Conservation (phyloP, 1,140 invertebrate genomes). For the Theocolax elegans region DNA sequence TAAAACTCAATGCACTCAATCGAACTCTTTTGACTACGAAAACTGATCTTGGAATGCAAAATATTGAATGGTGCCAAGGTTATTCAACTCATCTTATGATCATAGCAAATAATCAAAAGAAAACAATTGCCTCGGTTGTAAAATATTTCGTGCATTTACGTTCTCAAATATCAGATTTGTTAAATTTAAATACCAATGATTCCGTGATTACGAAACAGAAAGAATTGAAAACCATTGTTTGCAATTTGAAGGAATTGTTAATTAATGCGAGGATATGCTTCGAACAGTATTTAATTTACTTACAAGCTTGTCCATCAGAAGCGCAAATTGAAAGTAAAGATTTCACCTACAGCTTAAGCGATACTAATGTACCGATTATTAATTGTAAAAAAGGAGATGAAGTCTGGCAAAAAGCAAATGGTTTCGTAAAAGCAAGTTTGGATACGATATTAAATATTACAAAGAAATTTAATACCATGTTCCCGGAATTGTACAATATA, state of each 20-base stretch:
- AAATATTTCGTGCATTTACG: constrained; percentile 59
- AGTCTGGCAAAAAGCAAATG: constrained; percentile 65
- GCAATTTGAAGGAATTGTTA: constrained; percentile 66
- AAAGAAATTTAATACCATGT: constrained; percentile 61
- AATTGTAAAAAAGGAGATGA: constrained; percentile 67
- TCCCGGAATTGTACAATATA: constrained; percentile 59
- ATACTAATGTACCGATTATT: constrained; percentile 62
- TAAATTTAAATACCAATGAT: constrained; percentile 38
- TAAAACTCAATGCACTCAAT: constrained; percentile 75
- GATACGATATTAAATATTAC: constrained; percentile 43
- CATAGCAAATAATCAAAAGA: constrained; percentile 68
- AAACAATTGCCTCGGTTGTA: constrained; percentile 54
- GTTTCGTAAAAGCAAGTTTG: constrained; percentile 57
- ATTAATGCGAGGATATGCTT: constrained; percentile 66
- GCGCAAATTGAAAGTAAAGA: constrained; percentile 57
- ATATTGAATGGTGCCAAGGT: constrained; percentile 87
- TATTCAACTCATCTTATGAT: constrained; percentile 78
- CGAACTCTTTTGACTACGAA: constrained; percentile 74
- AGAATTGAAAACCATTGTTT: constrained; percentile 45
- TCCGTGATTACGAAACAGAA: constrained; percentile 41
- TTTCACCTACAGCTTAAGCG: constrained; percentile 44
- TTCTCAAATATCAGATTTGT: constrained; percentile 52
- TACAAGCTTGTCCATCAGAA: constrained; percentile 72
- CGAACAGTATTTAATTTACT: constrained; percentile 71
- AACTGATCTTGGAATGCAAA: constrained; percentile 82